A percentile compares a stretch with the other conserved stretches of the same genome.
phyloP scores from a whole-genome alignment of 2,888 invertebrate species.

The Sipha maydis region DNA sequence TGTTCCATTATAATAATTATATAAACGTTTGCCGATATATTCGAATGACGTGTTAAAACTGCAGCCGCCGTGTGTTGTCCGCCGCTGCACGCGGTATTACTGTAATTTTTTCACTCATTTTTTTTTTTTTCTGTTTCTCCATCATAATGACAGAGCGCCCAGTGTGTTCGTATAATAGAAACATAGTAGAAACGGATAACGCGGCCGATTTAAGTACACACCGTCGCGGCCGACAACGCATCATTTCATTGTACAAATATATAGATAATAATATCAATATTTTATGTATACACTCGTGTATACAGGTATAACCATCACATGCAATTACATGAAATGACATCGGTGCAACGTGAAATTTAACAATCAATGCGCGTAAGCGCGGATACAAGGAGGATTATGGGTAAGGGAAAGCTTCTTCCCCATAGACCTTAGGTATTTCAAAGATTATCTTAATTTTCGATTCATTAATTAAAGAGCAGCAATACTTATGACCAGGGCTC shows the following conservation, averaged over 20 bases:
- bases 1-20: slow-evolving; percentile 51
- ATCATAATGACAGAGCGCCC: slow-evolving; percentile 10
- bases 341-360: not conserved
- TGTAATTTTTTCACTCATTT: not conserved
- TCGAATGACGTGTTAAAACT: slow-evolving; percentile 56
- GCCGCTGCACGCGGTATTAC: not conserved
- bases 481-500: no score
- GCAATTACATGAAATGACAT: not conserved
- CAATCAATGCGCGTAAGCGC: not conserved
- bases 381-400: no score
- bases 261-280: not conserved
- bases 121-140: not conserved
- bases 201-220: not conserved
- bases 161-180: not conserved
- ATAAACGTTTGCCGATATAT: slow-evolving; percentile 60
- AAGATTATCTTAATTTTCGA: no score
- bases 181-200: not conserved
- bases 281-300: not conserved
- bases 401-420: no score
- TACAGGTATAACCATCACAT: not conserved
- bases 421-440: no score
- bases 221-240: not conserved
- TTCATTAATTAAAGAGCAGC: no score
- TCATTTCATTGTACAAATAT: not conserved
- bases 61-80: no score